These are phyloP conservation scores for Gandaritis pyraliata DNA, from an alignment of 2,888 invertebrate genomes.

Conservation along the genomic window DNA sequence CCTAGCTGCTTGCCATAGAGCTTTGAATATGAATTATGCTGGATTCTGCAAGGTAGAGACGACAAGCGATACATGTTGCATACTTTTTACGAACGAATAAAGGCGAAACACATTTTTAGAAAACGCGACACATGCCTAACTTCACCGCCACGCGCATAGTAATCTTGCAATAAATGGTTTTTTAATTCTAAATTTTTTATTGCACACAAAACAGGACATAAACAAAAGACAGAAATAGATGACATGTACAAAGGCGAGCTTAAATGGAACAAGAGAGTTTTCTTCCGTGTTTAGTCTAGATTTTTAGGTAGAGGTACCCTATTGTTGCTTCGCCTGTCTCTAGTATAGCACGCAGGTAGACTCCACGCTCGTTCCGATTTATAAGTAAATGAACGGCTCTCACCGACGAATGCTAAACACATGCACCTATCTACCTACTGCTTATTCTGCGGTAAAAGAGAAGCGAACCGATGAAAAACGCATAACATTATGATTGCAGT, in stretches of 20 bases:
- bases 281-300: too few relatives aligned
- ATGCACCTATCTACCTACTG: slow-evolving; percentile 27
- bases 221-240: too few relatives aligned
- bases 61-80: background rate
- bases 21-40: slow-evolving; percentile 13
- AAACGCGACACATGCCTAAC: too few relatives aligned
- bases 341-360: slow-evolving; percentile 4
- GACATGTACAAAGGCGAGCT: too few relatives aligned
- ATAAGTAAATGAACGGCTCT: slow-evolving; percentile 72
- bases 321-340: background rate
- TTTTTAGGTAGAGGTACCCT: too few relatives aligned
- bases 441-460: slow-evolving; percentile 27
- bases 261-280: too few relatives aligned
- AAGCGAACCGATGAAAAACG: slow-evolving; percentile 41
- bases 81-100: too few relatives aligned
- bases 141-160: too few relatives aligned
- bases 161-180: too few relatives aligned
- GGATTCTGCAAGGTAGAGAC: slow-evolving; percentile 7
- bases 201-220: too few relatives aligned
- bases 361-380: slow-evolving; percentile 60
- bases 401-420: slow-evolving; percentile 50
- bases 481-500: slow-evolving; percentile 44
- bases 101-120: too few relatives aligned
- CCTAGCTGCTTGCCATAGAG: slow-evolving; percentile 49
- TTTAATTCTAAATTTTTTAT: too few relatives aligned